These are phyloP conservation scores for Anastrepha obliqua DNA, from an alignment of 1,140 invertebrate species.

Conservation along the genomic window DNA sequence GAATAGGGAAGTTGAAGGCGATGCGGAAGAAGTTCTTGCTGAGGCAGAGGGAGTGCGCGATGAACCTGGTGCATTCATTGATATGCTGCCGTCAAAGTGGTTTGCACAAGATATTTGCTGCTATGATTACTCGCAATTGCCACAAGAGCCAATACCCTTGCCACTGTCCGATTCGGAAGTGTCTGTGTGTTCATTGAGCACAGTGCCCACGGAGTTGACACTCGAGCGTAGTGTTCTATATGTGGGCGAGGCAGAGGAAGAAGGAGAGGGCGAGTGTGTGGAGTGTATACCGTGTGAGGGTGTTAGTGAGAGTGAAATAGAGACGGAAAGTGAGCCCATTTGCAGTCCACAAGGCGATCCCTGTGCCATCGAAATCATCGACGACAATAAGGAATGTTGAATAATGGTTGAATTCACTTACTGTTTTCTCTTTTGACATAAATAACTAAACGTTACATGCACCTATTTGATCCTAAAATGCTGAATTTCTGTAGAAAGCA, in stretches of 20 bases:
- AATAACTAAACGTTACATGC: no score
- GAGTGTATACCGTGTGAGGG: slow-evolving; percentile 67
- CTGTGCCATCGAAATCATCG: slow-evolving; percentile 66
- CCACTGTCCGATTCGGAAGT: slow-evolving; percentile 78
- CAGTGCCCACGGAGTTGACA: slow-evolving; percentile 58
- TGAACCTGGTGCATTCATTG: slow-evolving; percentile 70
- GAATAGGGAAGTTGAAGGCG: slow-evolving; percentile 60
- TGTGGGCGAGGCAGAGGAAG: slow-evolving; percentile 70
- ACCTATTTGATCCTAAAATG: no score
- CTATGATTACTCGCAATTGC: slow-evolving; percentile 80
- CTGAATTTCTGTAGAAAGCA: no score
- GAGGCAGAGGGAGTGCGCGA: slow-evolving; percentile 74
- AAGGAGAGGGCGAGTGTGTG: slow-evolving; percentile 70
- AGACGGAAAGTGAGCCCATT: slow-evolving; percentile 61
- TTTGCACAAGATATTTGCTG: slow-evolving; percentile 79
- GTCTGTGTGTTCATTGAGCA: slow-evolving; percentile 70
- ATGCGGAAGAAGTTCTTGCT: slow-evolving; percentile 75
- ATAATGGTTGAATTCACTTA: not conserved
- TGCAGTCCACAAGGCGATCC: slow-evolving; percentile 65
- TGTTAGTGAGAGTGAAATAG: slow-evolving; percentile 61
- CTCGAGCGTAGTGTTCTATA: slow-evolving; percentile 62
- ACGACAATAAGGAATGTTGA: not conserved
- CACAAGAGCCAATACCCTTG: slow-evolving; percentile 79
- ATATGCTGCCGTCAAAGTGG: slow-evolving; percentile 77
- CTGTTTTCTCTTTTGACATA: no score